phyloP scores from a whole-genome alignment of 2,888 invertebrate species.

The Strigamia crassipes region DNA sequence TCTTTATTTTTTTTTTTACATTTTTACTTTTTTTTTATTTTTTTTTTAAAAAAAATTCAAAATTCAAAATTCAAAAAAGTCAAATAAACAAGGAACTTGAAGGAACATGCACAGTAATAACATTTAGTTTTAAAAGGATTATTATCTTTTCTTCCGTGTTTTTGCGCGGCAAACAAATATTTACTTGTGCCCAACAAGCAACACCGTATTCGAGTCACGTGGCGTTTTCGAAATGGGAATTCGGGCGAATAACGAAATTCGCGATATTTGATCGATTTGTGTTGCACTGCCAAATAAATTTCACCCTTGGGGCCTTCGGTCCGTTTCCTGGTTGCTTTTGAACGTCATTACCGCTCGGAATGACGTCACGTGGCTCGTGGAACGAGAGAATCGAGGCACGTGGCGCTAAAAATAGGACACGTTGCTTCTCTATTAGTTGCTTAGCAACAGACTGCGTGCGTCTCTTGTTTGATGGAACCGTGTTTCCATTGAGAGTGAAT shows the following conservation, averaged over 20 bases:
- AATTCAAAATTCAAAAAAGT: background rate
- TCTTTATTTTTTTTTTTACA: too few relatives aligned
- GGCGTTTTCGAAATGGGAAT: too few relatives aligned
- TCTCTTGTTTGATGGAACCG: slow-evolving; percentile 14
- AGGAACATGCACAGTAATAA: background rate
- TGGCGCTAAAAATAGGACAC: slow-evolving; percentile 21
- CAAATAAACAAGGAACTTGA: background rate
- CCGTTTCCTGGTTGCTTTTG: slow-evolving; percentile 1
- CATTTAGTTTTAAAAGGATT: background rate
- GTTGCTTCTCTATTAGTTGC: slow-evolving; percentile 8
- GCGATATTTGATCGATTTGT: background rate
- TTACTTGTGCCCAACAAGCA: background rate
- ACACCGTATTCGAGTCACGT: too few relatives aligned
- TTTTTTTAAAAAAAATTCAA: too few relatives aligned
- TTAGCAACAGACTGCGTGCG: slow-evolving; percentile 8
- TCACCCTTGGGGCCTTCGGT: background rate
- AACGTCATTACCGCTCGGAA: background rate
- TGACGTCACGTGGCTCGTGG: background rate
- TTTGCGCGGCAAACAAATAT: background rate
- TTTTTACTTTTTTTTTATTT: too few relatives aligned
- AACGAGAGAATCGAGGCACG: background rate
- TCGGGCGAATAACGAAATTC: background rate
- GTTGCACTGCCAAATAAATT: background rate
- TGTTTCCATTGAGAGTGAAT: slow-evolving; percentile 2
- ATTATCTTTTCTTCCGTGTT: background rate